These are phyloP conservation scores for Cloeon dipterum DNA, from an alignment of 2,888 invertebrate genomes.

Conservation along the genomic window DNA sequence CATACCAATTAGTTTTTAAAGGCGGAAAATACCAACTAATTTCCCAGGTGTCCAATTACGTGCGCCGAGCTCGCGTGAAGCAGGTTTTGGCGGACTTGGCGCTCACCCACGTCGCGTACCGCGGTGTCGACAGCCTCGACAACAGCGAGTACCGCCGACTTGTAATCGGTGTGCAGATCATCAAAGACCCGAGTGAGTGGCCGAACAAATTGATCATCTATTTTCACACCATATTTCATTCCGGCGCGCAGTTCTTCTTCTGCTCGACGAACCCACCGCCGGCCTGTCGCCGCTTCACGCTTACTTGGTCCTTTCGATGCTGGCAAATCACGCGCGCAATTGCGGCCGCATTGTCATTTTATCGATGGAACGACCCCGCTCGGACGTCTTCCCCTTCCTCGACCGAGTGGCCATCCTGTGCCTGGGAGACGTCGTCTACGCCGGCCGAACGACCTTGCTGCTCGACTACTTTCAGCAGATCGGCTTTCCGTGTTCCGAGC, in stretches of 20 bases:
- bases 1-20: no score
- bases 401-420: slow-evolving; percentile 80
- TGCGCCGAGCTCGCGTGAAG: slow-evolving; percentile 66
- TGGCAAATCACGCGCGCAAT: slow-evolving; percentile 55
- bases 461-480: slow-evolving; percentile 86
- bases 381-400: slow-evolving; percentile 87
- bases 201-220: not conserved
- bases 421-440: slow-evolving; percentile 75
- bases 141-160: slow-evolving; percentile 76
- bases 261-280: slow-evolving; percentile 85
- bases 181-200: slow-evolving; percentile 71
- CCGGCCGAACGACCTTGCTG: slow-evolving; percentile 77
- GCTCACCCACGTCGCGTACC: slow-evolving; percentile 68
- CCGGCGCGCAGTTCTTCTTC: slow-evolving; percentile 40
- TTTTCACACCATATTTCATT: not conserved
- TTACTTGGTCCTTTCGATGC: slow-evolving; percentile 80
- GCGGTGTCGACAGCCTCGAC: slow-evolving; percentile 60
- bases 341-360: slow-evolving; percentile 52
- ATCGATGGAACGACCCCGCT: slow-evolving; percentile 81
- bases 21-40: no score
- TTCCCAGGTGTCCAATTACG: slow-evolving; percentile 40
- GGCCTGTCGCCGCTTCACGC: slow-evolving; percentile 88
- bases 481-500: slow-evolving; percentile 88
- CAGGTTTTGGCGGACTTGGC: slow-evolving; percentile 87
- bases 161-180: slow-evolving; percentile 76